Evolutionary conservation across 2,113 vertebrate genomes (phyloP).

Genomic region (Lophochroa leadbeateri): DNA sequence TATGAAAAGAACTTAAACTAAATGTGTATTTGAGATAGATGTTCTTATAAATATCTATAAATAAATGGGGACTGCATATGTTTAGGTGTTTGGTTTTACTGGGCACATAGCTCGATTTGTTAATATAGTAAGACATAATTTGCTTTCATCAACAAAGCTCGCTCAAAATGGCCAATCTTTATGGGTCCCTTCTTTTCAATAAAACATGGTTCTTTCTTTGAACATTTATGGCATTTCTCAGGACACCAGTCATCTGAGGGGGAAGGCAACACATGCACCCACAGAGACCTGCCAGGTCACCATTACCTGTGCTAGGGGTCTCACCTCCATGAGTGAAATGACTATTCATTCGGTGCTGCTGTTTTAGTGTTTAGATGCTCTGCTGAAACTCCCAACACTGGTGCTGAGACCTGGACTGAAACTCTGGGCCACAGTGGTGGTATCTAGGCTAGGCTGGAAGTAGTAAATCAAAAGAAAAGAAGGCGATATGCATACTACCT

Average conservation of each 20-base stretch:
- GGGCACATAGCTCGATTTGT: background rate
- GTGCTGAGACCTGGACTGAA: background rate
- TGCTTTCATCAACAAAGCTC: background rate
- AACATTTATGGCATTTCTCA: background rate
- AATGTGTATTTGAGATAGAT: background rate
- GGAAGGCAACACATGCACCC: fast-evolving
- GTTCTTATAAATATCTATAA: background rate
- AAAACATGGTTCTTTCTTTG: background rate
- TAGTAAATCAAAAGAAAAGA: background rate
- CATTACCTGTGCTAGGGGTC: background rate
- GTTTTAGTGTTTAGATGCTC: background rate
- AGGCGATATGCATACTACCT: background rate
- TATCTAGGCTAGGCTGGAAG: background rate
- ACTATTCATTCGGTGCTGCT: fast-evolving
- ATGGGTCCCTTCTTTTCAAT: background rate
- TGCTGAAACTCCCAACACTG: background rate
- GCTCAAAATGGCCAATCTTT: background rate
- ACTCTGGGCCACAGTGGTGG: background rate
- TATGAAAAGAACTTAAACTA: background rate
- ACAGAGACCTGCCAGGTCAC: background rate
- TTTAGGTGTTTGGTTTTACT: background rate
- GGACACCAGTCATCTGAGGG: background rate
- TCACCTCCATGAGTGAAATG: background rate
- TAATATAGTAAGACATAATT: background rate
- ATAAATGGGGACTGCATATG: background rate